Conservation (phyloP, 64 coral and sea anemone genomes). For the Anthopleura sola region DNA sequence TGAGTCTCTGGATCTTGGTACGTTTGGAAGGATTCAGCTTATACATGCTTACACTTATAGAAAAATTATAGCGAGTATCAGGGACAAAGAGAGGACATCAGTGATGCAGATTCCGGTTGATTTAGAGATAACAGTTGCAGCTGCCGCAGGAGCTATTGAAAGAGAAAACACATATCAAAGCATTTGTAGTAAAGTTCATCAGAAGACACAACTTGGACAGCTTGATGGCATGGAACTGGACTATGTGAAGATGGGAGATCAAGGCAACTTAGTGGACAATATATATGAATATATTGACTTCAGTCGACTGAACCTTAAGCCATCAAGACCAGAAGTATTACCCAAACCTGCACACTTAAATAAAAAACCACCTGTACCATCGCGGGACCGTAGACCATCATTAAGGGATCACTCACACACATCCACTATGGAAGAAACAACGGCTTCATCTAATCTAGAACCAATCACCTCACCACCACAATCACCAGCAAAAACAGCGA, state of each 20-base stretch:
- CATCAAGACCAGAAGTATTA: background rate
- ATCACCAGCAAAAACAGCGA: background rate
- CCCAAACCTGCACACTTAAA: background rate
- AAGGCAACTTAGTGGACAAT: background rate
- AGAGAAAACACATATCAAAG: background rate
- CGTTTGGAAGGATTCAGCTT: background rate
- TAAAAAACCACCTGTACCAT: background rate
- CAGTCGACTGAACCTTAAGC: background rate
- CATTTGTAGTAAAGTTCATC: background rate
- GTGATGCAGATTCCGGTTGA: conserved; percentile 4
- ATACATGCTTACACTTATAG: background rate
- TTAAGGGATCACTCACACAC: background rate
- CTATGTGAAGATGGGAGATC: conserved; percentile 2
- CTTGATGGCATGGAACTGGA: background rate
- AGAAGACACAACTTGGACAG: conserved; percentile 13
- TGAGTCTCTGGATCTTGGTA: background rate
- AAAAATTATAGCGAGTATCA: conserved; percentile 12
- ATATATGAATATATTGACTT: conserved; percentile 26
- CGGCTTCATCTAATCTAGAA: background rate
- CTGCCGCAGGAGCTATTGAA: background rate
- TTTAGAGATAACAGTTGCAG: background rate
- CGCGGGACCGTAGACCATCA: background rate
- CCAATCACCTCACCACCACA: background rate
- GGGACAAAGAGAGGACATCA: background rate
- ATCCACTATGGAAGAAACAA: background rate